Conservation (phyloP, 2,113 vertebrate species). For the Odontesthes bonariensis region DNA sequence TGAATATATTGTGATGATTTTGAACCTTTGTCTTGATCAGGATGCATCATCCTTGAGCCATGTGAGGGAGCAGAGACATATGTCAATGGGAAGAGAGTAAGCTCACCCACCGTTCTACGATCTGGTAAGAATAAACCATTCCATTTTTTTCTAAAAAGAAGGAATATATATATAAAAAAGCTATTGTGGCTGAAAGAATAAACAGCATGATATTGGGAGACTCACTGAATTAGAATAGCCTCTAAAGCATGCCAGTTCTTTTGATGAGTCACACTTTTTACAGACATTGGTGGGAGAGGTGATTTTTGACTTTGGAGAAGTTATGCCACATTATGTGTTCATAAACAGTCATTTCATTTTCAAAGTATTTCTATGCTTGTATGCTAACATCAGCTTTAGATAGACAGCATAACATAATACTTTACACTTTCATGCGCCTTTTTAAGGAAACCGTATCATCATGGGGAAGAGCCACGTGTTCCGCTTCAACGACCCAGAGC, state of each 20-base stretch:
- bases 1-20: not conserved
- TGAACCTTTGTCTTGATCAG: conserved; percentile 44
- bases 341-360: not conserved
- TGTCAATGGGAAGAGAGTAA: conserved; percentile 95
- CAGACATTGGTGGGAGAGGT: no score
- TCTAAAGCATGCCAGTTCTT: not conserved
- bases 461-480: conserved; percentile 99
- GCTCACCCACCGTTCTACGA: conserved; percentile 88
- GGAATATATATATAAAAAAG: not conserved
- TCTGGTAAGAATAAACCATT: conserved; percentile 84
- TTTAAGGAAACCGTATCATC: conserved; percentile 95
- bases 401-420: not conserved
- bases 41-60: conserved; percentile 90
- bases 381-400: not conserved
- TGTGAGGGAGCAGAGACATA: conserved; percentile 95
- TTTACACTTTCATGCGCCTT: not conserved
- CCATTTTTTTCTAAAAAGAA: not conserved
- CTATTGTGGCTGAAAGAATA: not conserved
- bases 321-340: no score
- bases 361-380: not conserved
- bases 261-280: not conserved
- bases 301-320: no score
- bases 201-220: not conserved
- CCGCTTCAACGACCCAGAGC: conserved; percentile 97
- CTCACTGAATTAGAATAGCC: not conserved